Percentiles rank a stretch among this genome's conserved stretches.
These are phyloP conservation scores for Pammene fasciana DNA, from an alignment of 2,888 invertebrate genomes.

Conservation along the genomic window DNA sequence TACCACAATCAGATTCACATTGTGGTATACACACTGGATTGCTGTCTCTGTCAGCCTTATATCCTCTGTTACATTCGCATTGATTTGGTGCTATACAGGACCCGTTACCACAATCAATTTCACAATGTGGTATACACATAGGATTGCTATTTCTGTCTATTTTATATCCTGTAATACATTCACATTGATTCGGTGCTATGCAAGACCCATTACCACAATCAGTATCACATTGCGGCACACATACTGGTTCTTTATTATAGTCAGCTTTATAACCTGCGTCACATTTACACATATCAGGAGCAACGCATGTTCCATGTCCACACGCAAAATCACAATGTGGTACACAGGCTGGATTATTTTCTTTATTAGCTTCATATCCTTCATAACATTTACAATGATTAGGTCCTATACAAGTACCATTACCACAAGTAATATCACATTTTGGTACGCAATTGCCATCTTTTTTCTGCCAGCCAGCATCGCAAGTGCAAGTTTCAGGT, in stretches of 20 bases:
- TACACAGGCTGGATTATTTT: constrained; percentile 33
- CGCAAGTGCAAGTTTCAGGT: constrained; percentile 53
- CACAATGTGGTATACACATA: constrained; percentile 46
- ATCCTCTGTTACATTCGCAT: constrained; percentile 47
- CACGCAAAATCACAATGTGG: constrained; percentile 43
- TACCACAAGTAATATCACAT: constrained; percentile 22
- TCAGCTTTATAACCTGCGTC: constrained; percentile 38
- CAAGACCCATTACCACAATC: constrained; percentile 75
- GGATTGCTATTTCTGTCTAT: constrained; percentile 24
- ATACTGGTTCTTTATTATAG: constrained; percentile 44
- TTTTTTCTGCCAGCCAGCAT: constrained; percentile 41
- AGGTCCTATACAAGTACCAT: constrained; percentile 40
- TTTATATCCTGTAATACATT: constrained; percentile 60
- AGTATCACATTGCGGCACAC: constrained; percentile 66
- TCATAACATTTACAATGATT: constrained; percentile 38
- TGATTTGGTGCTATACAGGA: constrained; percentile 49
- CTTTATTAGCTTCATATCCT: constrained; percentile 31
- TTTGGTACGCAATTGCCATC: constrained; percentile 15
- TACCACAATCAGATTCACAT: constrained; percentile 47
- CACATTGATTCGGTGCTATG: constrained; percentile 69
- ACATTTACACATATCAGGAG: constrained; percentile 46
- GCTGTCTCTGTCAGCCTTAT: constrained; percentile 15
- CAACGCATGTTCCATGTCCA: constrained; percentile 43
- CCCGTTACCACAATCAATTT: constrained; percentile 48
- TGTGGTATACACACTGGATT: constrained; percentile 45